A percentile compares a stretch with the other conserved stretches of the same genome.
Evolutionary conservation across 2,888 invertebrate genomes (phyloP).

Genomic region (Sarcophaga variegata): DNA sequence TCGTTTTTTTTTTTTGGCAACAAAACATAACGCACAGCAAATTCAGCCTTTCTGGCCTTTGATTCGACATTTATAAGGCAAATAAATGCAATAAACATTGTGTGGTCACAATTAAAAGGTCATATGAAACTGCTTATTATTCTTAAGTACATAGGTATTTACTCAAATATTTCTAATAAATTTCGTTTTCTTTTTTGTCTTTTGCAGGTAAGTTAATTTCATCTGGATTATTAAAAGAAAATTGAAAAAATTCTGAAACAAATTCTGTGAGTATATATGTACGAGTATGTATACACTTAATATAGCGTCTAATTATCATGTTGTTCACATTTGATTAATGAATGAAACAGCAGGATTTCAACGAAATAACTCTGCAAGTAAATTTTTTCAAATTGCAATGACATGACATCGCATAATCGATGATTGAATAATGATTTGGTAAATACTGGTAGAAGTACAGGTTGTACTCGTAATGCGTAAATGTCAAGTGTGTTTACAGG

Average conservation of each 20-base stretch:
- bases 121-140: no score
- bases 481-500: constrained; percentile 29
- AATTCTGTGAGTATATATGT: no score
- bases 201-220: not conserved
- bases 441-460: not conserved
- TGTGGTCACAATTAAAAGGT: no score
- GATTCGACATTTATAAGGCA: no score
- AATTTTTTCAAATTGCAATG: not conserved
- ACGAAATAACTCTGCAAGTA: not conserved
- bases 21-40: no score
- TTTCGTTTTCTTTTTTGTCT: not conserved
- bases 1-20: no score
- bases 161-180: not conserved
- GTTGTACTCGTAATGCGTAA: constrained; percentile 31
- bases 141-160: not conserved
- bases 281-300: no score
- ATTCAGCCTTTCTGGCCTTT: no score
- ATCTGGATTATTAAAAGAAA: not conserved
- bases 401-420: not conserved
- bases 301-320: no score
- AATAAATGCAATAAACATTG: no score
- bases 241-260: not conserved
- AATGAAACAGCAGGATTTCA: not conserved
- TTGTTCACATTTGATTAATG: not conserved
- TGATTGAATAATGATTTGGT: not conserved